Percentiles rank a stretch among this genome's conserved stretches.
Evolutionary conservation across 2,888 invertebrate species (phyloP).

Genomic region (Xylocampa areola): DNA sequence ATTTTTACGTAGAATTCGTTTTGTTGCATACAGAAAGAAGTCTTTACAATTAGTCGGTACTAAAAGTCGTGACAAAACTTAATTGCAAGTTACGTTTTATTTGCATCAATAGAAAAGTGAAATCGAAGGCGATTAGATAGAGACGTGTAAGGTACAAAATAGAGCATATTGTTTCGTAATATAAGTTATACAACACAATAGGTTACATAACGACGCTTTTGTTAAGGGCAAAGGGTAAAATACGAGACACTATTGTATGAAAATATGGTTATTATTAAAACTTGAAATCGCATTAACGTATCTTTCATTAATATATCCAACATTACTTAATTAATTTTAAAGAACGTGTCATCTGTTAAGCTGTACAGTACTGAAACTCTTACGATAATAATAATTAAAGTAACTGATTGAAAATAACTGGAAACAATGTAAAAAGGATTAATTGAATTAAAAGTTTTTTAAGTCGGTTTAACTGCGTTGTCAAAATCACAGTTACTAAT

Average conservation of each 20-base stretch:
- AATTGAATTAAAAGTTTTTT: too few relatives aligned
- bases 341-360: too few relatives aligned
- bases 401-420: too few relatives aligned
- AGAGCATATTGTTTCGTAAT: constrained; percentile 33
- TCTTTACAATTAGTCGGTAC: constrained; percentile 33
- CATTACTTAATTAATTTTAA: too few relatives aligned
- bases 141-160: constrained; percentile 26
- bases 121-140: constrained; percentile 41
- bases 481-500: too few relatives aligned
- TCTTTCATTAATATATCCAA: constrained; percentile 24
- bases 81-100: constrained; percentile 42
- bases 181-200: constrained; percentile 43
- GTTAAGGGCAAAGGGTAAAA: constrained; percentile 40
- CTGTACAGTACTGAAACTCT: too few relatives aligned
- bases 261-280: constrained; percentile 41
- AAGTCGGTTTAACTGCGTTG: too few relatives aligned
- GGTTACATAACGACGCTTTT: constrained; percentile 31
- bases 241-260: constrained; percentile 39
- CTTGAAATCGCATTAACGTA: constrained; percentile 8
- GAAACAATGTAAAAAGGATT: too few relatives aligned
- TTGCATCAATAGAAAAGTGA: constrained; percentile 45
- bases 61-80: constrained; percentile 43
- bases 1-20: constrained; percentile 28
- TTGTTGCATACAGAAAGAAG: constrained; percentile 18
- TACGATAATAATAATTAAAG: too few relatives aligned